phyloP scores from a whole-genome alignment of 2,797 vertebrate species.

The Parauchenoglanis ngamensis region DNA sequence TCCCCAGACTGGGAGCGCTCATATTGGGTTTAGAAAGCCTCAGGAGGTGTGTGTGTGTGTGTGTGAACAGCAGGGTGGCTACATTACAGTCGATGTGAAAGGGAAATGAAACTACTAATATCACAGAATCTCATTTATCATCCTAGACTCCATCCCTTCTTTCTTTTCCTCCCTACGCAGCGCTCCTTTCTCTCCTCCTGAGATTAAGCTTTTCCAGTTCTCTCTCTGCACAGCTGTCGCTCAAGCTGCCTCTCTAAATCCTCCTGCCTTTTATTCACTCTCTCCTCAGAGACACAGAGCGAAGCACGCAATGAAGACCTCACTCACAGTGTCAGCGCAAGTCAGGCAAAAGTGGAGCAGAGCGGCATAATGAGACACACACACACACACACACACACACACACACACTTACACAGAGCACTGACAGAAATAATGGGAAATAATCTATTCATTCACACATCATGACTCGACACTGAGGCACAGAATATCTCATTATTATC shows the following conservation, averaged over 20 bases:
- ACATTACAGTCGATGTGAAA: background rate
- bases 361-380: slow-evolving; percentile 1
- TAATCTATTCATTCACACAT: background rate
- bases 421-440: background rate
- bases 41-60: background rate
- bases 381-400: slow-evolving; percentile 5
- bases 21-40: background rate
- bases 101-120: background rate
- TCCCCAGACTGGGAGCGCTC: background rate
- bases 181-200: background rate
- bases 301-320: background rate
- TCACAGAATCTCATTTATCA: background rate
- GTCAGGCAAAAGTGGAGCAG: background rate
- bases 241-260: background rate
- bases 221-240: background rate
- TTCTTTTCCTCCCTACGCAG: background rate
- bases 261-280: background rate
- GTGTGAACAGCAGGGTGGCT: background rate
- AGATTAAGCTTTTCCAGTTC: background rate
- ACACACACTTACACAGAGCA: background rate
- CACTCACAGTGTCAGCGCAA: background rate
- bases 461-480: background rate
- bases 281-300: background rate
- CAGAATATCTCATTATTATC: too few species aligned
- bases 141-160: background rate